Base-by-base conservation (phyloP, 2,113 vertebrate species). In the Zosterops pallidus region DNA sequence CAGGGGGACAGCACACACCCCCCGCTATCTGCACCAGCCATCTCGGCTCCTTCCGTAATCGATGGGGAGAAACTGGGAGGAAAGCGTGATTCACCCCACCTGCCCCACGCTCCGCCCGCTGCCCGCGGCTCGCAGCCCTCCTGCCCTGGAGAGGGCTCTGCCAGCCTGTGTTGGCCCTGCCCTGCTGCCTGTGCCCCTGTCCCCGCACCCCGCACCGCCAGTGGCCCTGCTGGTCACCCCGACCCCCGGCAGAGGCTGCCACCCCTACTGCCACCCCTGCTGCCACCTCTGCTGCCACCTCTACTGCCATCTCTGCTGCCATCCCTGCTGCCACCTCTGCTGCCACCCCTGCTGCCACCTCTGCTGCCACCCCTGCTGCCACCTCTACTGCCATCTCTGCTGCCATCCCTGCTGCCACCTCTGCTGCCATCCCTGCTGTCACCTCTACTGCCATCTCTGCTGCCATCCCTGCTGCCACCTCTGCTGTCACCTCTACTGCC, bases 21-120 rank as follows among this genome's bases (percentile, higher is more conserved):
- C 6, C 37, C 0, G 2, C 2, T 97, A 97, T 96, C 96, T 86
- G 59, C 0, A 1, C 47, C 92, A 96, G 95, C 92, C 95, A 94
- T 94, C 96, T 92, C 68, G 92, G 76, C 96, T 96, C 94, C 95
- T 94, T 50, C 90, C 64, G 9, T 47, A 83, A 95, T 81, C 68
- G 26, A 89, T 86, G 89, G 55, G 83, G 88, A 95, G 79, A 93
- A 92, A 35, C 86, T 1, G 10, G 46, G 68, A 89, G 91, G 44
- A 53, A 81, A 31, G 50, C 7, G 16, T 76, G 86, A 87, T 91
- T 87, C 91, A 89, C 13, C 64, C 4, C 9, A 44, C 46, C 65
- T 26, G 76, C 52, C 41, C 47, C 29, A 31, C 52, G 20, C 56
- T 64, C 76, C 5, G 0, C 79, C 7, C 5, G 67, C 35, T 3